Evolutionary conservation across 2,888 invertebrate genomes (phyloP).

Genomic region (Ernsta delagoae): DNA sequence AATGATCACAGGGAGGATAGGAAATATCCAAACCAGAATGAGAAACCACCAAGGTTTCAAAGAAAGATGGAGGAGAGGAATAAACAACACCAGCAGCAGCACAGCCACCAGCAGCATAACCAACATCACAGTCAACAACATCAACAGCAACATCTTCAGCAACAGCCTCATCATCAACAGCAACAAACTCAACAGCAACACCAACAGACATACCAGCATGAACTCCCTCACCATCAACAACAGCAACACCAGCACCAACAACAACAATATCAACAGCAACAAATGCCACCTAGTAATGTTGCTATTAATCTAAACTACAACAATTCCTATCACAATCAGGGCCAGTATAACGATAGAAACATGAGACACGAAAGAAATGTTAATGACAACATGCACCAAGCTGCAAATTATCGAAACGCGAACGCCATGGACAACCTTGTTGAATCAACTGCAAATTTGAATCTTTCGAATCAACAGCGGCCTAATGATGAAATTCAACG

Average conservation of each 20-base stretch:
- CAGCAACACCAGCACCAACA: slow-evolving; percentile 18
- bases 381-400: slow-evolving; percentile 57
- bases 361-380: slow-evolving; percentile 60
- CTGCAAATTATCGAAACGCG: slow-evolving; percentile 56
- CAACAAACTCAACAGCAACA: slow-evolving; percentile 43
- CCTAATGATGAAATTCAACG: slow-evolving; percentile 56
- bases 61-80: slow-evolving; percentile 80
- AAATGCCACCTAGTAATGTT: slow-evolving; percentile 50
- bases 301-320: slow-evolving; percentile 59
- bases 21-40: slow-evolving; percentile 74
- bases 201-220: slow-evolving; percentile 44
- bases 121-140: slow-evolving; percentile 59
- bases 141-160: slow-evolving; percentile 47
- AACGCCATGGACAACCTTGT: slow-evolving; percentile 65
- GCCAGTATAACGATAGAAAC: slow-evolving; percentile 64
- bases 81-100: slow-evolving; percentile 64
- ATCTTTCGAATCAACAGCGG: slow-evolving; percentile 55
- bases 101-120: slow-evolving; percentile 53
- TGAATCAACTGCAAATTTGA: slow-evolving; percentile 68
- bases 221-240: slow-evolving; percentile 42
- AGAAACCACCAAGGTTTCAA: slow-evolving; percentile 87
- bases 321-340: slow-evolving; percentile 62
- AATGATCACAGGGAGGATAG: slow-evolving; percentile 73
- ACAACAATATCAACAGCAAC: slow-evolving; percentile 39
- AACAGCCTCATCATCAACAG: slow-evolving; percentile 45